phyloP scores from a whole-genome alignment of 2,888 invertebrate species.

The Peribatodes rhomboidaria region DNA sequence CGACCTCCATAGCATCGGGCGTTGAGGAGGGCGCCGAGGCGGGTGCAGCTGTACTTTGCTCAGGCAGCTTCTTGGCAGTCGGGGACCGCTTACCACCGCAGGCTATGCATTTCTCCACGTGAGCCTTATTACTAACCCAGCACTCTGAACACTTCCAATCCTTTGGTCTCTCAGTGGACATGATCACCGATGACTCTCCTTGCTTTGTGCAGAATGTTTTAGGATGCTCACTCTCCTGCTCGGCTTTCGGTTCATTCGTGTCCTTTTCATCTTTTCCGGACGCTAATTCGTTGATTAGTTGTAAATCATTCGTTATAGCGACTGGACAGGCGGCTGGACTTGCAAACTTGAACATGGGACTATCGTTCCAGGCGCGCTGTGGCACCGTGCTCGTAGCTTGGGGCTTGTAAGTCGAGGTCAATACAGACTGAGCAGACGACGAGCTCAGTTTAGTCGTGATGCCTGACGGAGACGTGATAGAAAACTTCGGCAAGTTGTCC shows the following conservation, averaged over 20 bases:
- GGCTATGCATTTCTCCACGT: slow-evolving; percentile 62
- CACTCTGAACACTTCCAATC: slow-evolving; percentile 62
- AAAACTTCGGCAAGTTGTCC: slow-evolving; percentile 70
- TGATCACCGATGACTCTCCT: slow-evolving; percentile 13
- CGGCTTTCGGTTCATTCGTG: slow-evolving; percentile 32
- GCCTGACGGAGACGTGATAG: slow-evolving; percentile 30
- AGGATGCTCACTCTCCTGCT: slow-evolving; percentile 3
- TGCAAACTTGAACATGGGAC: slow-evolving; percentile 5
- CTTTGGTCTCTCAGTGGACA: slow-evolving; percentile 12
- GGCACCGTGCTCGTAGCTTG: not conserved
- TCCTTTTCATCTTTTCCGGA: not conserved
- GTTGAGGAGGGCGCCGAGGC: not conserved
- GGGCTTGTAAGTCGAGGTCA: not conserved
- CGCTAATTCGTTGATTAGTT: not conserved
- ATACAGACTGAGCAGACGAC: not conserved
- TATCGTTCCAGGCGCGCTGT: not conserved
- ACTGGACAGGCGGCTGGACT: not conserved
- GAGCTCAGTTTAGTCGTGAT: not conserved
- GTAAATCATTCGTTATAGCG: not conserved
- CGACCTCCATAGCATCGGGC: not conserved
- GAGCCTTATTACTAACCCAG: slow-evolving; percentile 61
- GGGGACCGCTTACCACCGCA: slow-evolving; percentile 60
- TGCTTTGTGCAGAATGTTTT: slow-evolving; percentile 15
- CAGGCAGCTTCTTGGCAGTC: slow-evolving; percentile 44
- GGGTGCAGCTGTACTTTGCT: not conserved